Conservation (phyloP, 2,888 invertebrate genomes). For the Octonoba sinensis region DNA sequence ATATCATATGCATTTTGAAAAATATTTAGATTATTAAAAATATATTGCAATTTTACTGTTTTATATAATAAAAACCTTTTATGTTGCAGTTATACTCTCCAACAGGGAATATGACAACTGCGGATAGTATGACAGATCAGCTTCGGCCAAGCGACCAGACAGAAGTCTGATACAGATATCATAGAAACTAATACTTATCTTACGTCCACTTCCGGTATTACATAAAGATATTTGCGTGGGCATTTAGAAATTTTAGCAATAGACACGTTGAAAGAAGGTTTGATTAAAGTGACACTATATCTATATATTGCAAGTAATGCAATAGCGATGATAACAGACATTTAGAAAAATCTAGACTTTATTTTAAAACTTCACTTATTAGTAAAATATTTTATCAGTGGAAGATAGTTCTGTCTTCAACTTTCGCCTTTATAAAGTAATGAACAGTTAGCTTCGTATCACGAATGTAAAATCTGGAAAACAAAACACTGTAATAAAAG, state of each 20-base stretch:
- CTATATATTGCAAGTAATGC: too few species aligned
- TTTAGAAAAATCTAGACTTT: constrained; percentile 3
- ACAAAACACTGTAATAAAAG: constrained; percentile 57
- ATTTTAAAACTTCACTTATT: constrained; percentile 5
- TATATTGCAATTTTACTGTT: too few species aligned
- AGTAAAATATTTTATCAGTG: constrained; percentile 15
- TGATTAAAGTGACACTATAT: too few species aligned
- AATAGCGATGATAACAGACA: not conserved
- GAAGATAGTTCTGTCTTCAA: constrained; percentile 30
- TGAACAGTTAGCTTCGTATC: constrained; percentile 11
- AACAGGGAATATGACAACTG: constrained; percentile 28
- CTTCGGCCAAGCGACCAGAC: constrained; percentile 47
- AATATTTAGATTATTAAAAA: too few species aligned
- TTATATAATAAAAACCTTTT: not conserved
- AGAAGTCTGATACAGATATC: constrained; percentile 31
- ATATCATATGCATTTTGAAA: too few species aligned
- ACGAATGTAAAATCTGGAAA: constrained; percentile 50
- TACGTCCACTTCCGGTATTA: constrained; percentile 31
- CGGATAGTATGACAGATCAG: constrained; percentile 53
- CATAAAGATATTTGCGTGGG: not conserved
- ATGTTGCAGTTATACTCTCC: constrained; percentile 23
- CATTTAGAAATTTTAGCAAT: constrained; percentile 6
- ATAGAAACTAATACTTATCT: not conserved
- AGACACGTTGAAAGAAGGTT: too few species aligned
- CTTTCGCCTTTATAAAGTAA: constrained; percentile 24